These are phyloP conservation scores for Nasonia vitripennis DNA, from an alignment of 1,140 invertebrate genomes.

Conservation along the genomic window DNA sequence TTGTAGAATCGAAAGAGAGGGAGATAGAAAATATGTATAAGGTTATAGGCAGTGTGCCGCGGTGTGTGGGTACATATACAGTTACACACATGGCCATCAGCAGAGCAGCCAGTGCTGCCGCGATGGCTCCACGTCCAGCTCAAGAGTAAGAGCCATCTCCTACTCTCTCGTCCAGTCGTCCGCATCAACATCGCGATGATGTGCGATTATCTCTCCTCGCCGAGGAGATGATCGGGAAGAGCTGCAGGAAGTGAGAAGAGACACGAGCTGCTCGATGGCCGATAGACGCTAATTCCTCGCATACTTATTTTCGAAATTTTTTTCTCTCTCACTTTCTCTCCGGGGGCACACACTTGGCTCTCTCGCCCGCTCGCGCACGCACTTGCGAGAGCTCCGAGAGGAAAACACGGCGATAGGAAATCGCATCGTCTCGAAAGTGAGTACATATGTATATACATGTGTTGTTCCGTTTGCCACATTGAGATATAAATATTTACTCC, in stretches of 20 bases:
- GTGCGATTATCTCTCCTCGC: background rate
- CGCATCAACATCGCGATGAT: background rate
- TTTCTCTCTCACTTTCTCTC: background rate
- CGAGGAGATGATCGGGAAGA: conserved; percentile 6
- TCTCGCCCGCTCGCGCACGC: too few relatives aligned
- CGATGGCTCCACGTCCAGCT: background rate
- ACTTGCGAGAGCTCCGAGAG: background rate
- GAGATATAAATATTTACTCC: background rate
- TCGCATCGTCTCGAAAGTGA: background rate
- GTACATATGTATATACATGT: background rate
- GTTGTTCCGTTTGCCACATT: background rate
- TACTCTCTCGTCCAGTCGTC: background rate
- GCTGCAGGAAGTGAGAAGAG: background rate
- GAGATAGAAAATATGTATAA: too few relatives aligned
- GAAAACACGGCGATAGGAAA: background rate
- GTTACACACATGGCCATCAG: background rate
- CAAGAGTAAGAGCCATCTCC: background rate
- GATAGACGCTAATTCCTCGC: background rate
- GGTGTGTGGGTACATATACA: too few relatives aligned
- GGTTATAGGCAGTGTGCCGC: too few relatives aligned
- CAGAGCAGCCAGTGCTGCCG: background rate
- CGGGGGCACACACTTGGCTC: too few relatives aligned
- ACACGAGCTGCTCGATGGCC: too few relatives aligned
- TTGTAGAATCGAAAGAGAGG: too few relatives aligned
- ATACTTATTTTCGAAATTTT: background rate